Evolutionary conservation across 2,888 invertebrate species (phyloP), one percentile per base, ranked within the genome.

Genomic region (Pinctada fucata): DNA sequence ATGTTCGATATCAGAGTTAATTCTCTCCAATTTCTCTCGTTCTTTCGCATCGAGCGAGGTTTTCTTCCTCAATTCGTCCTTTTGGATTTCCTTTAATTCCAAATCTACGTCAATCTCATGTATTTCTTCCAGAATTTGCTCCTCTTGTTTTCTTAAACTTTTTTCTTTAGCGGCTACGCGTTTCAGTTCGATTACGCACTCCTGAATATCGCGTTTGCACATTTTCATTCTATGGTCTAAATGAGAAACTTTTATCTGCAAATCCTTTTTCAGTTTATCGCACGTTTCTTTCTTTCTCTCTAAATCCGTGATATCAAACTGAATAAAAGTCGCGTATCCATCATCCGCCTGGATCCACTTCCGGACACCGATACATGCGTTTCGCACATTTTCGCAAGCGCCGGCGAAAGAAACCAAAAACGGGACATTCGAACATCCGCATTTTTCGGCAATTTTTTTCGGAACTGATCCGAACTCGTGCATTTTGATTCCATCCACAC

Each of bases 271-370:
- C 8, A 75, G 47, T 63, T 81, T 83, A 5, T 82, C 81, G 69
- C 86, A 85, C 0, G 70, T 67, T 13, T 88, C 86, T 47, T 83
- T 78, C 58, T 87, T 87, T 50, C 78, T 80, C 72, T 88, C 89
- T 47, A 90, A 72, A 49, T 89, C 88, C 3, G 73, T 72, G 13
- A 90, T 85, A 72, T 91, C 90, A 71, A 82, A 82, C 49, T 84
- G 83, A 13, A 91, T 82, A 79, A 86, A 90, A 10, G 85, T 84
- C 3, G 88, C 85, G 76, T 90, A 91, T 4, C 82, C 82, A 64
- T 83, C 84, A 70, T 91, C 91, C 1, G 88, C 88, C 51, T 88
- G 84, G 31, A 90, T 68, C 91, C 91, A 91, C 72, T 86, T 84
- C 49, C 83, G 72, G n/a, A 88, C 79, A 31, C 84, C 88, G 8